Evolutionary conservation across 2,888 invertebrate species (phyloP).

Genomic region (Apamea anceps): DNA sequence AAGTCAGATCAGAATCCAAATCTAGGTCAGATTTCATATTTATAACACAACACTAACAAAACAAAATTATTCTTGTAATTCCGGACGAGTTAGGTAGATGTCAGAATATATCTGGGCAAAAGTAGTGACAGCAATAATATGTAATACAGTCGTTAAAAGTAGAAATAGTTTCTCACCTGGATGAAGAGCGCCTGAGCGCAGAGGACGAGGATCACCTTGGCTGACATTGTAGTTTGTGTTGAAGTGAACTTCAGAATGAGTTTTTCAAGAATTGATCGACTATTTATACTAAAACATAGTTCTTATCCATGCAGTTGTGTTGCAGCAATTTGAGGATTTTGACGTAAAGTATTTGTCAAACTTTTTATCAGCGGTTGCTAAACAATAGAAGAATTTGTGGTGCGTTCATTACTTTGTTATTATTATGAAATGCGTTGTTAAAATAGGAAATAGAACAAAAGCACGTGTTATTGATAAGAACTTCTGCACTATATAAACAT

Average conservation of each 20-base stretch:
- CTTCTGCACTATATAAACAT: neutral
- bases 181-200: conserved; percentile 41
- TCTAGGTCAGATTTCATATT: no score
- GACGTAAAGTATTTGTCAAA: no score
- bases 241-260: neutral
- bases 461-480: neutral
- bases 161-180: conserved; percentile 25
- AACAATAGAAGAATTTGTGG: neutral
- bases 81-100: no score
- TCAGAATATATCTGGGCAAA: no score
- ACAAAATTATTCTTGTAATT: no score
- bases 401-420: neutral
- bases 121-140: no score
- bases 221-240: neutral
- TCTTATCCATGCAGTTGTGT: neutral
- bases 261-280: neutral
- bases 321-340: conserved; percentile 4
- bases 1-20: no score
- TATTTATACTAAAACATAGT: neutral
- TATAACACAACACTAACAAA: no score
- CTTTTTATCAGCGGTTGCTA: neutral
- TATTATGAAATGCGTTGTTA: neutral
- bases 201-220: conserved; percentile 32
- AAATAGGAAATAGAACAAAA: neutral
- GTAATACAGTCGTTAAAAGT: no score